Conservation (phyloP, 2,113 vertebrate genomes). For the Halichoeres trimaculatus region DNA sequence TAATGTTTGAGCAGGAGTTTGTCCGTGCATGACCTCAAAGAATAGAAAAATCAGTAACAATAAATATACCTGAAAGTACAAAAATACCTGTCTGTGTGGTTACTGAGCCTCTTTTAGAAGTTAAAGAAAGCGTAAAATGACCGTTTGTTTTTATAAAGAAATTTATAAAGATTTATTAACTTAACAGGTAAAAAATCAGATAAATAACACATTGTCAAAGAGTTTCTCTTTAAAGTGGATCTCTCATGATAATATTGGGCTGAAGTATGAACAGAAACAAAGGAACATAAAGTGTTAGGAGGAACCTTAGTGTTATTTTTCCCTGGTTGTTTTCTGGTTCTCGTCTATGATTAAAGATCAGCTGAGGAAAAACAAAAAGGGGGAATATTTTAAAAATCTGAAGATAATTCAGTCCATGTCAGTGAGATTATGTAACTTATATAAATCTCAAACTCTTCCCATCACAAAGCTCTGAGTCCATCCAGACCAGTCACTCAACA, state of each 20-base stretch:
- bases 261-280: not conserved
- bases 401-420: conserved; percentile 43
- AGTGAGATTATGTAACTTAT: conserved; percentile 26
- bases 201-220: conserved; percentile 47
- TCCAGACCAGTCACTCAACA: conserved; percentile 7
- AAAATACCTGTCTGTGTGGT: no score
- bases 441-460: conserved; percentile 30
- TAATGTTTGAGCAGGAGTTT: conserved; percentile 27
- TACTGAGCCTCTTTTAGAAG: no score
- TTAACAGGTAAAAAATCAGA: conserved; percentile 62
- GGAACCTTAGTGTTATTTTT: not conserved
- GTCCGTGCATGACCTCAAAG: not conserved
- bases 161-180: conserved; percentile 69
- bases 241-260: conserved; percentile 38
- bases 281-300: not conserved
- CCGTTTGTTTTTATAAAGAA: conserved; percentile 39
- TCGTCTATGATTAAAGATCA: not conserved
- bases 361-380: not conserved
- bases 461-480: conserved; percentile 18
- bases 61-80: no score
- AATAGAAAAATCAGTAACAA: conserved; percentile 1
- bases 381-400: not conserved
- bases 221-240: conserved; percentile 14
- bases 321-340: not conserved
- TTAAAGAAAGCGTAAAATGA: not conserved